Evolutionary conservation across 2,888 invertebrate genomes (phyloP), one percentile per base, ranked within the genome.

Genomic region (Plagodis dolabraria): DNA sequence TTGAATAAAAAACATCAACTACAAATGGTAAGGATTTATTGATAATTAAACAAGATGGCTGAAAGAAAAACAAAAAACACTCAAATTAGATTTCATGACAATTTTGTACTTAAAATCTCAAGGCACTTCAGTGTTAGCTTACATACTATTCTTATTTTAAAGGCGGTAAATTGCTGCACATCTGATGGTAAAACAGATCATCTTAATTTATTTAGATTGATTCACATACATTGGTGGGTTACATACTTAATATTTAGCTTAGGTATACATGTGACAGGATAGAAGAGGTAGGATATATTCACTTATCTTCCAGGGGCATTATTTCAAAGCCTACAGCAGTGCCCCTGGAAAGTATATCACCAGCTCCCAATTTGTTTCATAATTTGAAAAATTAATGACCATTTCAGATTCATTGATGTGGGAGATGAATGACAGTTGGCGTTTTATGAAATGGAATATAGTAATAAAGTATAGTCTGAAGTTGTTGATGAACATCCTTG

Each of bases 21-120:
- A 6, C 35, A 57, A 38, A 34, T 51, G 8, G n/a, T 22, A n/a
- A 12, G 42, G 7, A 43, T 53, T 53, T 53, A 53, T 55, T 48
- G n/a, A 44, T 42, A 33, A 53, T 47, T 33, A 36, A 52, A 33
- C 11, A 22, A 34, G 34, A 46, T 22, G 7, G 22, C 33, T 46
- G 5, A 9, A 33, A 34, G 8, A 34, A 12, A 12, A 38, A 52
- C 48, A 40, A 36, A 38, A 45, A 22, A 49, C 10, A 47, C 47
- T 49, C 52, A 47, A 53, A 50, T 47, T 22, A 49, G 45, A 46
- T 49, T 36, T 8, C 7, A 47, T 34, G 45, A 53, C 35, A 40
- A 36, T 52, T 58, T 60, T 52, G 57, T 62, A 62, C 56, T 55
- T 52, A 38, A 45, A 40, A 57, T 45, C 33, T 50, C 33, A 50